Evolutionary conservation across 2,113 vertebrate species (phyloP).

Genomic region (Malurus alboscapulatus): DNA sequence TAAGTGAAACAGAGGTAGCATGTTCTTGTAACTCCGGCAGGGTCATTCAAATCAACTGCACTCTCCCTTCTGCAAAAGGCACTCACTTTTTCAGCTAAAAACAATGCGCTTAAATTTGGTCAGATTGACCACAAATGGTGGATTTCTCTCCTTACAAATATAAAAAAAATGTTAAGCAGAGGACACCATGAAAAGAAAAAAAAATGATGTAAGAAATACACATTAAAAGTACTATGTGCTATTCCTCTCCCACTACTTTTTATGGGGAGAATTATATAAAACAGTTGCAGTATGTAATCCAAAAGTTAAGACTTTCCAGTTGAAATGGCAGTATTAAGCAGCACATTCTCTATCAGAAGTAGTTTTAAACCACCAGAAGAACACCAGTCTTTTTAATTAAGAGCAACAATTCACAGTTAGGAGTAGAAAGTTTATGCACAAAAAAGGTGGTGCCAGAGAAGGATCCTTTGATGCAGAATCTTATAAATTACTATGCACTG

Average conservation of each 20-base stretch:
- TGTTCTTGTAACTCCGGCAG: constrained; percentile 71
- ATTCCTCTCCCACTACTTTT: neutral
- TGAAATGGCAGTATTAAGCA: constrained; percentile 70
- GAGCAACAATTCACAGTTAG: constrained; percentile 51
- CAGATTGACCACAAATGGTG: constrained; percentile 37
- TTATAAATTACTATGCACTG: neutral
- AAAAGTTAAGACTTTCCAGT: constrained; percentile 62
- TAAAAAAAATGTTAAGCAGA: constrained; percentile 64
- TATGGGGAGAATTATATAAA: constrained; percentile 58
- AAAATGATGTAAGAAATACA: constrained; percentile 30
- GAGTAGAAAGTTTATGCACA: constrained; percentile 53
- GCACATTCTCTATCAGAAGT: constrained; percentile 54
- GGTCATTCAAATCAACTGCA: constrained; percentile 65
- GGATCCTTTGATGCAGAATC: constrained; percentile 2
- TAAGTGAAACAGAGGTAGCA: constrained; percentile 78
- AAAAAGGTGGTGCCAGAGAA: constrained; percentile 18
- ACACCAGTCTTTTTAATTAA: constrained; percentile 54
- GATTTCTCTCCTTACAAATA: constrained; percentile 62
- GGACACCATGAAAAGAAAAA: constrained; percentile 17
- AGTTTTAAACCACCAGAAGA: constrained; percentile 42
- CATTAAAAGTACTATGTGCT: constrained; percentile 44
- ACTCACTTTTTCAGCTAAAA: constrained; percentile 76
- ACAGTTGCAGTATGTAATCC: constrained; percentile 3
- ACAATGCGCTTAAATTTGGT: constrained; percentile 57
- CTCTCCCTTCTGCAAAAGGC: constrained; percentile 78